These are phyloP conservation scores for Laticauda laticaudata DNA, from an alignment of 2,113 vertebrate genomes.

Conservation along the genomic window DNA sequence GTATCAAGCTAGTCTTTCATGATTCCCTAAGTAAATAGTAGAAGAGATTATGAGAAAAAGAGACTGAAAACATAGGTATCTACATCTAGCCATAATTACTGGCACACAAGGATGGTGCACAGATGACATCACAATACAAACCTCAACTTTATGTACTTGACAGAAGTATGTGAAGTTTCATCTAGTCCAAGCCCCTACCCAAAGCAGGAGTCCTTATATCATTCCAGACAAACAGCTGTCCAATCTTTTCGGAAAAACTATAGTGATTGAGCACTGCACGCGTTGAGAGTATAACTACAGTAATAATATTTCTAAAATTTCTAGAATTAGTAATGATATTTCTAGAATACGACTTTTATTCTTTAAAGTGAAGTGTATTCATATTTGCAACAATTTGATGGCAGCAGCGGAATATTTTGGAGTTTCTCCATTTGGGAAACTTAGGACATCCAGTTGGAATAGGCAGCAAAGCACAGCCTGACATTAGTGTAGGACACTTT, in stretches of 20 bases:
- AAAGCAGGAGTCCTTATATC: too few relatives aligned
- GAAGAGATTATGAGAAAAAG: neutral
- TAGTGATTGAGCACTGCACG: neutral
- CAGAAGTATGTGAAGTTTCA: neutral
- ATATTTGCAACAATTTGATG: neutral
- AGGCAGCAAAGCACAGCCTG: neutral
- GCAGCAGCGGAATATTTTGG: neutral
- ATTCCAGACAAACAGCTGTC: too few relatives aligned
- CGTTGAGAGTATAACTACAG: neutral
- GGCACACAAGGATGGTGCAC: neutral
- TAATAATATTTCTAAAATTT: neutral
- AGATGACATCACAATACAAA: neutral
- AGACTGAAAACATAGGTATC: neutral
- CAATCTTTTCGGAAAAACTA: too few relatives aligned
- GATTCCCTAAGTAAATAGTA: neutral
- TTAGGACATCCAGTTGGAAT: neutral
- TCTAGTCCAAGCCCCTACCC: too few relatives aligned
- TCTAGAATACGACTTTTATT: neutral
- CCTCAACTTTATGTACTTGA: neutral
- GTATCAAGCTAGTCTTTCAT: neutral
- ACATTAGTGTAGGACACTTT: neutral
- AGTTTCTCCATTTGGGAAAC: neutral
- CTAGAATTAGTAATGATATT: neutral
- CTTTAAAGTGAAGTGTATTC: neutral
- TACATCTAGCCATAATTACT: neutral